phyloP scores from a whole-genome alignment of 35 echinoderm and acorn worm genomes.

The Hemicentrotus pulcherrimus region DNA sequence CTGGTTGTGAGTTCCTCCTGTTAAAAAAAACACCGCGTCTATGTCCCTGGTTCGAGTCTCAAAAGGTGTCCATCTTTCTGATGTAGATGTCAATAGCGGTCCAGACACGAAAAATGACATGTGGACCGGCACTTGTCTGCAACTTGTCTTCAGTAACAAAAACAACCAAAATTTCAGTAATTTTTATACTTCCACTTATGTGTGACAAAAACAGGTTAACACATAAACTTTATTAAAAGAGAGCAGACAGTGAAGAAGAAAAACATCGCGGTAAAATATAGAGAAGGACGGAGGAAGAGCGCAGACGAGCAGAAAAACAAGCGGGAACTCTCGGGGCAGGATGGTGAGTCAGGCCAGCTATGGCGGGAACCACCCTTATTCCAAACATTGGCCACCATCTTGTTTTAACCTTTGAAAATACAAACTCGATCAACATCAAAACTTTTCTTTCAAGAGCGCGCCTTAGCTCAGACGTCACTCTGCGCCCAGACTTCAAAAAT shows the following conservation, averaged over 20 bases:
- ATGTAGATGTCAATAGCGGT: too few species aligned
- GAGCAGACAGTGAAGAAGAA: background rate
- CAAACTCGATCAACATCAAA: constrained; percentile 24
- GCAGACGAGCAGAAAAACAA: constrained; percentile 30
- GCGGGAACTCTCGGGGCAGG: constrained; percentile 1
- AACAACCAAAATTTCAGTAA: too few species aligned
- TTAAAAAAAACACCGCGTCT: too few species aligned
- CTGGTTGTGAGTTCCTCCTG: too few species aligned
- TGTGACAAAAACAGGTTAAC: background rate
- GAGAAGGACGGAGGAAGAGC: background rate
- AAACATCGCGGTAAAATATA: background rate
- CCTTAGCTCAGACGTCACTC: background rate
- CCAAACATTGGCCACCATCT: constrained; percentile 29
- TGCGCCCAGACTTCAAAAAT: background rate
- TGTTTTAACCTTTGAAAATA: constrained; percentile 45
- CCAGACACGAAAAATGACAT: too few species aligned
- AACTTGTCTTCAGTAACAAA: too few species aligned
- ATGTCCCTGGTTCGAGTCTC: too few species aligned
- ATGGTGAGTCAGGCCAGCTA: background rate
- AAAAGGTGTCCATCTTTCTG: too few species aligned
- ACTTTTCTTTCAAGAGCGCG: constrained; percentile 26
- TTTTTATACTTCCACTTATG: too few species aligned
- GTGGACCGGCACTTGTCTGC: too few species aligned
- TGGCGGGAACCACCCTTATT: constrained; percentile 16
- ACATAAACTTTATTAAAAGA: background rate